Evolutionary conservation across 1,140 invertebrate species (phyloP).

Genomic region (Sesamia nonagrioides): DNA sequence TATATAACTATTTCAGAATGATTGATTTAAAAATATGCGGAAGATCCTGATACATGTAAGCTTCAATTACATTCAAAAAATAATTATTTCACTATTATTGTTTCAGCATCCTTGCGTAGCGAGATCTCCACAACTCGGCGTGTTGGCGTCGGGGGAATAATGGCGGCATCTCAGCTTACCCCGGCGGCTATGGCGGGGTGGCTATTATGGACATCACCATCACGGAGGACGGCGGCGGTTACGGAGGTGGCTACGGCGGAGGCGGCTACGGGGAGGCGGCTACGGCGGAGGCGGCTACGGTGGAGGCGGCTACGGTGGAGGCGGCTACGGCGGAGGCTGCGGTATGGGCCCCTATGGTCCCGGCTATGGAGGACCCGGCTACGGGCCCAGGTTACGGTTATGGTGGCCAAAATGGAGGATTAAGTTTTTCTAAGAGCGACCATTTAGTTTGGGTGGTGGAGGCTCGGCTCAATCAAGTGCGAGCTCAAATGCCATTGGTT

Average conservation of each 20-base stretch:
- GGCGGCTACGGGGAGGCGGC: slow-evolving; percentile 3
- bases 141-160: background rate
- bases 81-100: background rate
- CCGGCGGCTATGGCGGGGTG: background rate
- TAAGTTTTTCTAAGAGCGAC: slow-evolving; percentile 5
- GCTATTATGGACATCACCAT: background rate
- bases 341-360: too few species aligned
- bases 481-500: slow-evolving; percentile 1
- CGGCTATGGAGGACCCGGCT: background rate
- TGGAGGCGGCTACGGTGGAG: background rate
- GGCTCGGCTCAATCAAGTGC: slow-evolving; percentile 6
- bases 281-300: background rate
- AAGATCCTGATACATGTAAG: background rate
- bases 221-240: background rate
- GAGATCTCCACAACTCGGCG: slow-evolving; percentile 12
- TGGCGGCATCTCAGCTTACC: background rate
- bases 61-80: background rate
- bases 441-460: background rate
- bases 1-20: too few species aligned
- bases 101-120: background rate
- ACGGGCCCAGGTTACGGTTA: slow-evolving; percentile 11
- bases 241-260: background rate
- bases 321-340: background rate
- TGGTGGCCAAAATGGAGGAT: background rate
- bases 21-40: background rate